Percentiles rank a stretch among this genome's conserved stretches.
Evolutionary conservation across 1,140 invertebrate genomes (phyloP).

Genomic region (Drosophila arizonae): DNA sequence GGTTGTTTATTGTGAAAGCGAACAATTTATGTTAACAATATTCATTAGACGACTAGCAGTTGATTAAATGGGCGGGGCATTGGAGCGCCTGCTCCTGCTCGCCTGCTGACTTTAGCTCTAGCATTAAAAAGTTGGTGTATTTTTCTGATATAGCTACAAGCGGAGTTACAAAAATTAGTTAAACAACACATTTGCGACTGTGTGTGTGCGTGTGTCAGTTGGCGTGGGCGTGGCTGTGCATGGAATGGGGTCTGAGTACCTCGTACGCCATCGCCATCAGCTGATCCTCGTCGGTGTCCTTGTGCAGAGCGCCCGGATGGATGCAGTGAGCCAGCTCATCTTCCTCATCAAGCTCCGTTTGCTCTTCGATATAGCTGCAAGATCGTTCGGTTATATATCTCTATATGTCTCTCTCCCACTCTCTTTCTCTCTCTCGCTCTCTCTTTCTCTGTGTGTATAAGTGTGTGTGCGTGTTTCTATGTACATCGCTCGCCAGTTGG

Average conservation of each 20-base stretch:
- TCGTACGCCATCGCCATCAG: constrained; percentile 73
- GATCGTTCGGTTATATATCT: constrained; percentile 37
- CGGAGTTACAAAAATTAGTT: constrained; percentile 43
- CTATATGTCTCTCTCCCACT: neutral
- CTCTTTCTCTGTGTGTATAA: constrained; percentile 9
- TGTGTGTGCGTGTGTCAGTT: constrained; percentile 12
- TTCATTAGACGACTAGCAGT: constrained; percentile 47
- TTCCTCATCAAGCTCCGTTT: constrained; percentile 69
- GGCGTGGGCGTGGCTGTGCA: constrained; percentile 11
- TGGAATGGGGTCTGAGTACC: constrained; percentile 51
- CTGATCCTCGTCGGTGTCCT: constrained; percentile 67
- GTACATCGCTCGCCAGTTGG: constrained; percentile 37
- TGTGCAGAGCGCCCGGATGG: constrained; percentile 75
- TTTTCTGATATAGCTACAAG: constrained; percentile 25
- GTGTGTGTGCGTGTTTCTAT: constrained; percentile 7
- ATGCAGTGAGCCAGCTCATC: constrained; percentile 77
- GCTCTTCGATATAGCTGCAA: constrained; percentile 79
- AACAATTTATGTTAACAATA: constrained; percentile 55
- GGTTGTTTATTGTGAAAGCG: constrained; percentile 20
- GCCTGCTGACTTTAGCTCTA: constrained; percentile 27
- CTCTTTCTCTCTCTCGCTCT: constrained; percentile 18
- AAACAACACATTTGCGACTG: constrained; percentile 33
- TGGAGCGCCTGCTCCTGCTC: neutral
- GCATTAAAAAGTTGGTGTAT: constrained; percentile 5
- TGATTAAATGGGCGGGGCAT: constrained; percentile 1